Conservation (phyloP, 1,140 invertebrate species). For the Papilio polyxenes region DNA sequence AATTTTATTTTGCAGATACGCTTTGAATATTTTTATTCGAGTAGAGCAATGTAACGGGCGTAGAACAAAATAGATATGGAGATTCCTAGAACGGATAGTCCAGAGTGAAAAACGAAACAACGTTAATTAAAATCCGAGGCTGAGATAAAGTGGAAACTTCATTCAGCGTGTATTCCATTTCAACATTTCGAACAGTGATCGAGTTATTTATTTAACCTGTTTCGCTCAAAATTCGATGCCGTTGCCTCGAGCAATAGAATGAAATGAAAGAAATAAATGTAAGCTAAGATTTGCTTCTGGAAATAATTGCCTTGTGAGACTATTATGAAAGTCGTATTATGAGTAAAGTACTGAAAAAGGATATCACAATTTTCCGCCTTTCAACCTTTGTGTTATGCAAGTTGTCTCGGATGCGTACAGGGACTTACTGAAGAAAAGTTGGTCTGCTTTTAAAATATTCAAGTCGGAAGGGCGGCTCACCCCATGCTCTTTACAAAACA, state of each 20-base stretch:
- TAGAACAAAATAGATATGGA: slow-evolving; percentile 16
- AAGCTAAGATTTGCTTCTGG: slow-evolving; percentile 41
- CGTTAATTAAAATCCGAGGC: slow-evolving; percentile 73
- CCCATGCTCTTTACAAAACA: slow-evolving; percentile 71
- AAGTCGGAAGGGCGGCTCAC: slow-evolving; percentile 71
- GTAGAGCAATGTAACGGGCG: slow-evolving; percentile 23
- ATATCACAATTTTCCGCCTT: slow-evolving; percentile 47
- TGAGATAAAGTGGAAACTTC: slow-evolving; percentile 63
- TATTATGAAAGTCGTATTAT: slow-evolving; percentile 34
- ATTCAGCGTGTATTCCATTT: slow-evolving; percentile 59
- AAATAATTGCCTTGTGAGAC: slow-evolving; percentile 33
- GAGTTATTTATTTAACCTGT: slow-evolving; percentile 72
- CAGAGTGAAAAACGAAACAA: slow-evolving; percentile 50
- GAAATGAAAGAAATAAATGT: slow-evolving; percentile 67
- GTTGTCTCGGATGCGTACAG: slow-evolving; percentile 59
- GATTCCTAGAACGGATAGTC: slow-evolving; percentile 44
- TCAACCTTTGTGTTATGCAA: slow-evolving; percentile 40
- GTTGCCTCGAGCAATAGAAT: slow-evolving; percentile 49
- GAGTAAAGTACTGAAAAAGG: slow-evolving; percentile 41
- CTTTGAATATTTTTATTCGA: neutral
- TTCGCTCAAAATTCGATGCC: slow-evolving; percentile 60
- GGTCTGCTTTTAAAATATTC: slow-evolving; percentile 71
- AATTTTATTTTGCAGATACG: neutral
- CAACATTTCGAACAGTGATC: slow-evolving; percentile 60
- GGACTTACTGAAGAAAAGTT: slow-evolving; percentile 61